These are phyloP conservation scores for Lordiphosa stackelbergi DNA, from an alignment of 1,140 invertebrate species.

Conservation along the genomic window DNA sequence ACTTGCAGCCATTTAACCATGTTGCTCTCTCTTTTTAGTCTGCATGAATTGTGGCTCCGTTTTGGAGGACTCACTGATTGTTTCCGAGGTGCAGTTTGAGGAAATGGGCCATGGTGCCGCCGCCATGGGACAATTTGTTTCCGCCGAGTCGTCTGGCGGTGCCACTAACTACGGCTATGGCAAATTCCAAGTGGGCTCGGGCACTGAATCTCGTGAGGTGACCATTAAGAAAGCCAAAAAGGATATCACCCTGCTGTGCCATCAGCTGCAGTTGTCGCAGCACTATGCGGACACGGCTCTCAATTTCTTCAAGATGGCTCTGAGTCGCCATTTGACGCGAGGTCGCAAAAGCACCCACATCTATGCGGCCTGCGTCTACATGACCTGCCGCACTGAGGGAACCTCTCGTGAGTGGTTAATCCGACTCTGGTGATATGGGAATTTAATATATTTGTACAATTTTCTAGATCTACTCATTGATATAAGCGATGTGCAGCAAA, in stretches of 20 bases:
- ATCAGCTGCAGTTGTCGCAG: conserved; percentile 90
- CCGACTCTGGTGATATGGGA: not conserved
- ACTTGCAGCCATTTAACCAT: not conserved
- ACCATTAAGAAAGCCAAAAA: conserved; percentile 92
- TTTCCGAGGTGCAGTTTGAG: conserved; percentile 96
- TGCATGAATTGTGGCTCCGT: conserved; percentile 98
- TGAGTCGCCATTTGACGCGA: conserved; percentile 91
- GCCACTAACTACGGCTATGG: conserved; percentile 85
- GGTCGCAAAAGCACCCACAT: conserved; percentile 94
- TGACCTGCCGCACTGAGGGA: conserved; percentile 95
- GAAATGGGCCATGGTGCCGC: conserved; percentile 93
- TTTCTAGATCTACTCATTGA: conserved; percentile 94
- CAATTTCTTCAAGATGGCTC: conserved; percentile 98
- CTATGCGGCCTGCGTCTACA: conserved; percentile 97
- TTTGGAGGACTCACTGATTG: conserved; percentile 96
- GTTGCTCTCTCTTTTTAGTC: conserved; percentile 77
- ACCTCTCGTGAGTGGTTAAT: conserved; percentile 90
- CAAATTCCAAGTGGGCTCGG: conserved; percentile 89
- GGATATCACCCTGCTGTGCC: conserved; percentile 87
- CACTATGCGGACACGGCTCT: conserved; percentile 95
- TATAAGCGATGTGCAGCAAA: conserved; percentile 97
- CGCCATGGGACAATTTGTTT: conserved; percentile 94
- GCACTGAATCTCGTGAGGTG: conserved; percentile 92
- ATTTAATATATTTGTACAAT: not conserved
- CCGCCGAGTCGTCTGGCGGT: conserved; percentile 90